Conservation (phyloP, 2,113 vertebrate genomes). For the Gobius niger region DNA sequence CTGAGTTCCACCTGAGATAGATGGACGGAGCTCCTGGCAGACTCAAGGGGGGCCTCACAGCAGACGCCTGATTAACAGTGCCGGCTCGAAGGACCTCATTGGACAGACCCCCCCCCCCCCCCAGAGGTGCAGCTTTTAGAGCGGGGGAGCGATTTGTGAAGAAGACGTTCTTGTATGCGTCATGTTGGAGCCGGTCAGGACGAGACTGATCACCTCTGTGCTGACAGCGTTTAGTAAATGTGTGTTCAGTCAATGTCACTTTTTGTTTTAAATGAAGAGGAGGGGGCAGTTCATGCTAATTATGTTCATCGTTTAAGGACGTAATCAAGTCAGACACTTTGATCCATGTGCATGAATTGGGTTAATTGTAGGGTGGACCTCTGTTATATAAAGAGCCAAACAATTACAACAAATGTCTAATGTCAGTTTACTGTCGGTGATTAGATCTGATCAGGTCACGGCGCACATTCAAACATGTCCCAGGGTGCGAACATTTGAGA, state of each 20-base stretch:
- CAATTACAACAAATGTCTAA: too few species aligned
- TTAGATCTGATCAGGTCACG: too few species aligned
- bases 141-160: too few species aligned
- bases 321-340: background rate
- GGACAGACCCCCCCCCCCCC: too few species aligned
- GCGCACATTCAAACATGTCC: too few species aligned
- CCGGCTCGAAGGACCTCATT: background rate
- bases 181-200: background rate
- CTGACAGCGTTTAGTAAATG: background rate
- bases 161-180: too few species aligned
- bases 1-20: slow-evolving; percentile 13
- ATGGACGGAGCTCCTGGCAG: slow-evolving; percentile 17
- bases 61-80: slow-evolving; percentile 18
- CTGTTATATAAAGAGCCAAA: too few species aligned
- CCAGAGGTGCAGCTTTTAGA: too few species aligned
- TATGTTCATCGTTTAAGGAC: background rate
- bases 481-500: too few species aligned
- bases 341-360: background rate
- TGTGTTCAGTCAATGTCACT: background rate
- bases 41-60: background rate
- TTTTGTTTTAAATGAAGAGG: background rate
- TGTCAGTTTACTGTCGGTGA: too few species aligned
- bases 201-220: background rate
- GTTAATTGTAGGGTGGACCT: background rate
- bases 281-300: background rate